Evolutionary conservation across 2,888 invertebrate genomes (phyloP).

Genomic region (Eugnorisma glareosa): DNA sequence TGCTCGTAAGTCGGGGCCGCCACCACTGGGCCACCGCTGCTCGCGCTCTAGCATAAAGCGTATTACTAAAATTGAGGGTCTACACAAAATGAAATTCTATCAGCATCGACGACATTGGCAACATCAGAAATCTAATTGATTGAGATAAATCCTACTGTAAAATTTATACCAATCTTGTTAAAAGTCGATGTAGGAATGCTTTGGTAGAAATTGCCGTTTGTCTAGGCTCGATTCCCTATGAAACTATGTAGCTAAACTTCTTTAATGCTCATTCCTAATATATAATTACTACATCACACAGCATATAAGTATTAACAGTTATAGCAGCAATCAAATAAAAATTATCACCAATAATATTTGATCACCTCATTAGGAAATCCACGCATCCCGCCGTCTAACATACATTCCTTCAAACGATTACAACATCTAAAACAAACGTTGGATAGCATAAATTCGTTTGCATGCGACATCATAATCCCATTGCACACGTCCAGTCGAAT

Average conservation of each 20-base stretch:
- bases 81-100: background rate
- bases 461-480: constrained; percentile 67
- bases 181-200: background rate
- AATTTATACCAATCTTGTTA: background rate
- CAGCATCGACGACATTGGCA: background rate
- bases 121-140: background rate
- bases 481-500: constrained; percentile 70
- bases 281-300: background rate
- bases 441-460: constrained; percentile 64
- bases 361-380: constrained; percentile 47
- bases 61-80: background rate
- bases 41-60: no score
- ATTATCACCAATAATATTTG: constrained; percentile 37
- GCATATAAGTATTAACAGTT: constrained; percentile 17
- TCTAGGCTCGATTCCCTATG: background rate
- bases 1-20: no score
- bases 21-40: no score
- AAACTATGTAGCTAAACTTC: background rate
- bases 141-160: background rate
- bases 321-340: constrained; percentile 17
- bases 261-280: background rate
- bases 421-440: constrained; percentile 17
- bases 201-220: background rate
- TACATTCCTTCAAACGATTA: constrained; percentile 25
- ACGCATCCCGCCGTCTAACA: constrained; percentile 24